These are phyloP conservation scores for Dermolepida albohirtum DNA, from an alignment of 2,888 invertebrate genomes.

Conservation along the genomic window DNA sequence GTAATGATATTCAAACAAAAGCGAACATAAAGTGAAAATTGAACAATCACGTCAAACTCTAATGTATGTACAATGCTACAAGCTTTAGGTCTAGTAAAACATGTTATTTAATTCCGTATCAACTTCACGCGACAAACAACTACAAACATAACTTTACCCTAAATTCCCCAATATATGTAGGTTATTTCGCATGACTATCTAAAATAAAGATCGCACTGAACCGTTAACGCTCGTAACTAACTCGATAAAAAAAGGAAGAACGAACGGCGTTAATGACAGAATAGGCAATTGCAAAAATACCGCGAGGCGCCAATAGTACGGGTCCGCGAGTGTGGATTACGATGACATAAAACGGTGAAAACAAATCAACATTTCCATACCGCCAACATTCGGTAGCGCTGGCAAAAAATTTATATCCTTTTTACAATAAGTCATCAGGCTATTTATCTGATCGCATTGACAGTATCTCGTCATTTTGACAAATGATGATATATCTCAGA, in stretches of 20 bases:
- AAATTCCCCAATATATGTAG: slow-evolving; percentile 5
- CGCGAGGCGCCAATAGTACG: slow-evolving; percentile 39
- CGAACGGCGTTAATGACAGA: slow-evolving; percentile 27
- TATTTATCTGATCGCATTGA: slow-evolving; percentile 40
- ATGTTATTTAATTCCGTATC: slow-evolving; percentile 11
- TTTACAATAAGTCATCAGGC: slow-evolving; percentile 51
- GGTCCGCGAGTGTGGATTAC: slow-evolving; percentile 47
- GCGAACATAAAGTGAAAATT: too few species aligned
- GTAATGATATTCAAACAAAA: too few species aligned
- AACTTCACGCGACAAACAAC: slow-evolving; percentile 1
- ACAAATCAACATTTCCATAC: slow-evolving; percentile 37
- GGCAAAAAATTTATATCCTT: slow-evolving; percentile 41
- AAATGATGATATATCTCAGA: slow-evolving; percentile 40
- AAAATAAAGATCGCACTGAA: slow-evolving; percentile 21
- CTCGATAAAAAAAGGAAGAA: slow-evolving; percentile 33
- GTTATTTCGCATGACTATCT: slow-evolving; percentile 32
- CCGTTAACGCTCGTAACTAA: slow-evolving; percentile 18
- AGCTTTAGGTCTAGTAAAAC: neutral
- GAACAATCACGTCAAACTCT: too few species aligned
- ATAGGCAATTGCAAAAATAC: slow-evolving; percentile 49
- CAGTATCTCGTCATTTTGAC: slow-evolving; percentile 38
- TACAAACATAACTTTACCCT: slow-evolving; percentile 3
- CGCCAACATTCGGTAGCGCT: slow-evolving; percentile 8
- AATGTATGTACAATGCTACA: too few species aligned
- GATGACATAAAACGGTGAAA: slow-evolving; percentile 46